Conservation (phyloP, 2,888 invertebrate species). For the Ophioninae sp. region DNA sequence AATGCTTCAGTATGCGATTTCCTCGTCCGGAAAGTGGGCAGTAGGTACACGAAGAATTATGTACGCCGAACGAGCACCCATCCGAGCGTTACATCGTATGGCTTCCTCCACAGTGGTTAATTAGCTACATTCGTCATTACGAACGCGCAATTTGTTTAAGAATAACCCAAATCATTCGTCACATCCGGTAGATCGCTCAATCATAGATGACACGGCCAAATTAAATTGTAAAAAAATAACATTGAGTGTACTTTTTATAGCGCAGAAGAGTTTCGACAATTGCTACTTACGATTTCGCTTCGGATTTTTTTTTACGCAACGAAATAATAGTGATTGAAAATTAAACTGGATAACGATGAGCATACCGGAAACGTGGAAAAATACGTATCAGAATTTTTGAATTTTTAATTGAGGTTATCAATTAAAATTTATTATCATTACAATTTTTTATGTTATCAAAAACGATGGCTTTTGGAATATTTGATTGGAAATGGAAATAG, state of each 20-base stretch:
- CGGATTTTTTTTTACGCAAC: background rate
- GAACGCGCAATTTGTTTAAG: slow-evolving; percentile 62
- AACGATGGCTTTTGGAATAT: too few species aligned
- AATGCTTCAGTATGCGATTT: slow-evolving; percentile 39
- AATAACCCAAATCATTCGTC: slow-evolving; percentile 66
- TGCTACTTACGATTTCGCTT: background rate
- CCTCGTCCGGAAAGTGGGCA: slow-evolving; percentile 37
- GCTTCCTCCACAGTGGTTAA: slow-evolving; percentile 66
- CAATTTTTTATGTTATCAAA: too few species aligned
- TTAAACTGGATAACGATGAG: background rate
- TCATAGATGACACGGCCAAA: slow-evolving; percentile 28
- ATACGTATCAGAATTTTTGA: too few species aligned
- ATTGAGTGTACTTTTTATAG: background rate
- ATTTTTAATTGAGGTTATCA: too few species aligned
- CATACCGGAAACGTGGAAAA: too few species aligned
- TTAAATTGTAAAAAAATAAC: slow-evolving; percentile 3
- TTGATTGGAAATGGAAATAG: too few species aligned
- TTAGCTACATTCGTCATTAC: slow-evolving; percentile 65
- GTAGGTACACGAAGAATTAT: slow-evolving; percentile 26
- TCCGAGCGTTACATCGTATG: slow-evolving; percentile 59
- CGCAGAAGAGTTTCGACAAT: background rate
- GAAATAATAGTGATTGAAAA: background rate
- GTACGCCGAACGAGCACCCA: slow-evolving; percentile 32
- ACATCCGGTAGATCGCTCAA: slow-evolving; percentile 68
- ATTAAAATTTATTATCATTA: too few species aligned